Percentiles rank a stretch among this genome's conserved stretches.
These are phyloP conservation scores for Agrotis ipsilon DNA, from an alignment of 2,888 invertebrate genomes.

Conservation along the genomic window DNA sequence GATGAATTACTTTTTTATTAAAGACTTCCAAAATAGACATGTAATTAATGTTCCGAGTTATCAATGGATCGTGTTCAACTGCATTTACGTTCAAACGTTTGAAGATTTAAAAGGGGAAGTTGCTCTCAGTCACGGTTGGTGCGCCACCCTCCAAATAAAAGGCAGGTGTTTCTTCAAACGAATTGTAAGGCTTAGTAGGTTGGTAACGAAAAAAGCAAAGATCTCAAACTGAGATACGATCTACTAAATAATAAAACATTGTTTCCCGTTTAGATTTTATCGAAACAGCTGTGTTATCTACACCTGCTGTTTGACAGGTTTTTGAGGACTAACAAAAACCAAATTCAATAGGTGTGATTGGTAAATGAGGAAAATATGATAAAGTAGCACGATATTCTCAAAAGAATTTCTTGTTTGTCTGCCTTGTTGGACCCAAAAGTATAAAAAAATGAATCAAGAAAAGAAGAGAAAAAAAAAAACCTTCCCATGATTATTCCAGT, in stretches of 20 bases:
- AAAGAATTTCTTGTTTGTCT: neutral
- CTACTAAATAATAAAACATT: conserved; percentile 26
- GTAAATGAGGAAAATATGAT: conserved; percentile 25
- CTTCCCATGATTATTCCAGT: conserved; percentile 39
- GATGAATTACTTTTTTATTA: conserved; percentile 63
- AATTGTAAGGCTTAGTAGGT: conserved; percentile 19
- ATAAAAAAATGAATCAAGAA: too few species aligned
- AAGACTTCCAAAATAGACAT: conserved; percentile 13
- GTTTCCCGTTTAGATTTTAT: conserved; percentile 21
- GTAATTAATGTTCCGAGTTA: conserved; percentile 14
- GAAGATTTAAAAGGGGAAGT: conserved; percentile 31
- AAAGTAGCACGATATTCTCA: neutral
- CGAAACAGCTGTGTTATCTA: conserved; percentile 34
- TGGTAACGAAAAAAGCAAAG: conserved; percentile 27
- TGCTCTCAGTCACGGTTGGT: conserved; percentile 52
- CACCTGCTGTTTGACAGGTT: conserved; percentile 52
- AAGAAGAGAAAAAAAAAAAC: too few species aligned
- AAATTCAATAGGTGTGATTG: conserved; percentile 40
- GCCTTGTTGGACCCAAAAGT: neutral
- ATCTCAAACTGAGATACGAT: conserved; percentile 38
- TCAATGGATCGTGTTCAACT: conserved; percentile 18
- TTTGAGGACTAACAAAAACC: conserved; percentile 20
- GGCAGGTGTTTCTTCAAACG: conserved; percentile 56
- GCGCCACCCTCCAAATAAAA: conserved; percentile 48
- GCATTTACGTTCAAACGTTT: conserved; percentile 17